Evolutionary conservation across 92 coral and sea anemone species (phyloP).

Genomic region (Siderastrea siderea): DNA sequence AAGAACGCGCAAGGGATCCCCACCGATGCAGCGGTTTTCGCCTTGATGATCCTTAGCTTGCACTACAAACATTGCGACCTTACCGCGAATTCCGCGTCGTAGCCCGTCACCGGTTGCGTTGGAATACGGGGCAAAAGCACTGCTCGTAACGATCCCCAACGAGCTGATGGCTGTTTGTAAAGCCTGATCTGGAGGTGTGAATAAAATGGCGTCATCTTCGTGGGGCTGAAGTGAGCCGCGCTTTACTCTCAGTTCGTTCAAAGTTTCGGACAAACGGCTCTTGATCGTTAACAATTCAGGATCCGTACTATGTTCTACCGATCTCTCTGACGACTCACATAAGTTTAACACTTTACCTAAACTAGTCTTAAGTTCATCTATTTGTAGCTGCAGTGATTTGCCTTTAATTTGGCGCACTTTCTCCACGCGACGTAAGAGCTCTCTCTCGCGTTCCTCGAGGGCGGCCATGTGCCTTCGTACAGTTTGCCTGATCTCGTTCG

Average conservation of each 20-base stretch:
- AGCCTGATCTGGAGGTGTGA: constrained; percentile 99
- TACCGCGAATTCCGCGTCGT: constrained; percentile 97
- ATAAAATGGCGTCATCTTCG: constrained; percentile 98
- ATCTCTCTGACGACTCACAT: constrained; percentile 82
- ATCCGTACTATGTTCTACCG: constrained; percentile 84
- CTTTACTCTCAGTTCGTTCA: constrained; percentile 92
- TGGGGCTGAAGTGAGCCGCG: constrained; percentile 91
- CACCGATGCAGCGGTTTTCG: constrained; percentile 98
- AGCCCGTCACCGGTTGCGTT: constrained; percentile 94
- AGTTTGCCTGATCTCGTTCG: constrained; percentile 89
- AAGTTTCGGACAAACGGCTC: constrained; percentile 83
- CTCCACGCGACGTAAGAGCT: constrained; percentile 97
- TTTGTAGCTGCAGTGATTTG: constrained; percentile 91
- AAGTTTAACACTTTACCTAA: constrained; percentile 72
- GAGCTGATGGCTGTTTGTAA: constrained; percentile 99
- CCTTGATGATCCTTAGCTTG: constrained; percentile 98
- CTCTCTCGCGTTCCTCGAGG: constrained; percentile 95
- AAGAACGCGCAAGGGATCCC: constrained; percentile 90
- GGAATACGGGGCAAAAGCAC: constrained; percentile 91
- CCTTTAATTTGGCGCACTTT: constrained; percentile 99
- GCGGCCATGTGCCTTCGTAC: constrained; percentile 95
- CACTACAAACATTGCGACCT: constrained; percentile 94
- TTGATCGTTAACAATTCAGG: constrained; percentile 84
- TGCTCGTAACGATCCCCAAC: constrained; percentile 95
- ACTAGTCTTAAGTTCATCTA: constrained; percentile 90